These are phyloP conservation scores for Battus philenor DNA, from an alignment of 1,140 invertebrate genomes.

Conservation along the genomic window DNA sequence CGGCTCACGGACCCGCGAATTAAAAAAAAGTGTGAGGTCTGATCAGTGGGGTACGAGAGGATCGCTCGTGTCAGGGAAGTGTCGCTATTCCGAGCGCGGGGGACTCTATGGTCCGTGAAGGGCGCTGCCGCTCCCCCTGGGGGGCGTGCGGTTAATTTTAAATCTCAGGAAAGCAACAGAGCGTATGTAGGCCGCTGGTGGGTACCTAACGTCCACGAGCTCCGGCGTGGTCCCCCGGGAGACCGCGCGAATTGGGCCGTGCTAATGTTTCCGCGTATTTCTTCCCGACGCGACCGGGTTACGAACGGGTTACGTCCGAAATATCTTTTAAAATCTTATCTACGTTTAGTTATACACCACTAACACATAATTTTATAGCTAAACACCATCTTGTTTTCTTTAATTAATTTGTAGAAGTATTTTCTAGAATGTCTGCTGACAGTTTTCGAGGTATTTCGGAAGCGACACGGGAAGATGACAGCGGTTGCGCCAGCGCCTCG, in stretches of 20 bases:
- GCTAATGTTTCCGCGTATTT: constrained; percentile 29
- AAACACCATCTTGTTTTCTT: too few species aligned
- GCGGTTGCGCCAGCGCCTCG: constrained; percentile 28
- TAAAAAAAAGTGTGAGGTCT: too few species aligned
- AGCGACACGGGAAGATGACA: constrained; percentile 39
- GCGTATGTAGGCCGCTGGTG: constrained; percentile 60
- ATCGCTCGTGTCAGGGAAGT: too few species aligned
- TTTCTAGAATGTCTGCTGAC: too few species aligned
- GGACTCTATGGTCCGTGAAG: constrained; percentile 54
- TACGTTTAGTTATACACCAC: too few species aligned
- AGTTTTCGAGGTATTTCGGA: constrained; percentile 39
- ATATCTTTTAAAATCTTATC: too few species aligned
- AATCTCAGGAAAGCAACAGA: constrained; percentile 61
- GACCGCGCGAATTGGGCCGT: constrained; percentile 48
- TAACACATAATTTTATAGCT: too few species aligned
- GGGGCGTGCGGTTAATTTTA: constrained; percentile 62
- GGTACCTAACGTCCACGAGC: constrained; percentile 50
- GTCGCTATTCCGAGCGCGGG: constrained; percentile 48
- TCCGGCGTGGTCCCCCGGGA: constrained; percentile 44
- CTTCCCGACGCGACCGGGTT: constrained; percentile 12
- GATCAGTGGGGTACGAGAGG: too few species aligned
- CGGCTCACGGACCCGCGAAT: too few species aligned
- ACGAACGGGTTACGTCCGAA: background rate
- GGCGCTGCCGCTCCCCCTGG: constrained; percentile 56
- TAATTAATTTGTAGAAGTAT: too few species aligned